Percentiles rank a stretch among this genome's conserved stretches.
phyloP scores from a whole-genome alignment of 2,113 vertebrate genomes.

The Laterallus jamaicensis region DNA sequence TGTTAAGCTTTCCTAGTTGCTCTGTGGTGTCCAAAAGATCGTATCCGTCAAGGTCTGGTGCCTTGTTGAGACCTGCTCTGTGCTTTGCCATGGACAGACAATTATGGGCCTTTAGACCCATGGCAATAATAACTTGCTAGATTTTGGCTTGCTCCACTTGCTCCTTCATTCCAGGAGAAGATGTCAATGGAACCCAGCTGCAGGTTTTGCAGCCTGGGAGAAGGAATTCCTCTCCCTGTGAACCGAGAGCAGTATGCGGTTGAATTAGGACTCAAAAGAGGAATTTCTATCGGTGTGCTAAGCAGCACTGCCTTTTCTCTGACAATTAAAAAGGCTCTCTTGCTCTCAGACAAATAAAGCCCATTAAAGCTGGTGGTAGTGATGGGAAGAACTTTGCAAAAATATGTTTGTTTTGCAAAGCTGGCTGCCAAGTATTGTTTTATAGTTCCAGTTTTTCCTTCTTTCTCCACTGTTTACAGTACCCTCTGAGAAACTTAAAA shows the following conservation, averaged over 20 bases:
- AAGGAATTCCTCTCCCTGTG: not conserved
- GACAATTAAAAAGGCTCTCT: slow-evolving; percentile 8
- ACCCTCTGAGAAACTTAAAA: slow-evolving; percentile 53
- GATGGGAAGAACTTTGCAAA: slow-evolving; percentile 59
- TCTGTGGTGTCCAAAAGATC: not conserved
- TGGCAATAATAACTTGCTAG: not conserved
- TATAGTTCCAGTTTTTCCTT: slow-evolving; percentile 49
- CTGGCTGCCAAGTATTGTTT: slow-evolving; percentile 68
- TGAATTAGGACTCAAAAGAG: not conserved
- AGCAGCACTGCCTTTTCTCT: not conserved
- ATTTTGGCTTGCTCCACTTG: rapidly evolving
- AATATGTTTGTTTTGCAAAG: slow-evolving; percentile 65
- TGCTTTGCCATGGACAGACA: not conserved
- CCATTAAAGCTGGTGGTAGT: slow-evolving; percentile 47
- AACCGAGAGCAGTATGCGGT: rapidly evolving
- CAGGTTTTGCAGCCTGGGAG: not conserved
- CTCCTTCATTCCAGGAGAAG: not conserved
- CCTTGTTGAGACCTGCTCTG: not conserved
- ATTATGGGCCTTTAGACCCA: not conserved
- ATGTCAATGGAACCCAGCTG: not conserved
- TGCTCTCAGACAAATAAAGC: slow-evolving; percentile 42
- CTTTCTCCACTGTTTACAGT: slow-evolving; percentile 58
- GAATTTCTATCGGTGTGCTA: not conserved
- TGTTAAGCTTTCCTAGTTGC: not conserved
- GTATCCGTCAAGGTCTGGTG: not conserved